Conservation (phyloP, 2,797 vertebrate species). For the Gadopsis marmoratus region DNA sequence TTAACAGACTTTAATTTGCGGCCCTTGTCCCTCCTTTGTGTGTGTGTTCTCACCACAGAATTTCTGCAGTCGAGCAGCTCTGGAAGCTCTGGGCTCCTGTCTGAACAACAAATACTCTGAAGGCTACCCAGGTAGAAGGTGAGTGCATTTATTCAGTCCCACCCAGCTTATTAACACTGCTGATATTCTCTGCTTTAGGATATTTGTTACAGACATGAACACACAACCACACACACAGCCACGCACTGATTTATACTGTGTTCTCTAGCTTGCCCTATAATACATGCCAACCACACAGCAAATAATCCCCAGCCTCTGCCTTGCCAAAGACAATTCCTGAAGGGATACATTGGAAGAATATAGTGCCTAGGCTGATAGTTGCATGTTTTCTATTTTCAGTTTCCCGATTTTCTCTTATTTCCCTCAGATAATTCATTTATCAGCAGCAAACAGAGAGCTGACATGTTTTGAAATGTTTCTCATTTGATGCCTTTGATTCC, state of each 20-base stretch:
- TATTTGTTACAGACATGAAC: conserved; percentile 37
- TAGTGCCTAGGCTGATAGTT: conserved; percentile 34
- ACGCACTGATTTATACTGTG: conserved; percentile 25
- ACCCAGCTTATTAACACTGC: conserved; percentile 48
- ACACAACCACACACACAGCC: not conserved
- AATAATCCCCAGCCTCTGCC: conserved; percentile 47
- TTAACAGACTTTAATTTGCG: conserved; percentile 80
- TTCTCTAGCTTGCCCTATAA: conserved; percentile 15
- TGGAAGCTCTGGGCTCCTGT: conserved; percentile 96
- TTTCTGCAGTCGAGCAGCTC: conserved; percentile 95
- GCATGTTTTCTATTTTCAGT: conserved; percentile 41
- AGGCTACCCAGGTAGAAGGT: conserved; percentile 97
- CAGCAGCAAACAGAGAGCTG: conserved; percentile 45
- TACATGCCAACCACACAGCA: conserved; percentile 43
- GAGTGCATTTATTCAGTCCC: conserved; percentile 57
- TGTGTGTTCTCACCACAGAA: conserved; percentile 84
- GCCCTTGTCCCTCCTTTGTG: conserved; percentile 67
- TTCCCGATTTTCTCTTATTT: conserved; percentile 49
- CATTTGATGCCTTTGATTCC: conserved; percentile 60
- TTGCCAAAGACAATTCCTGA: conserved; percentile 41
- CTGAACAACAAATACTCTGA: conserved; percentile 99
- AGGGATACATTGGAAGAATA: conserved; percentile 52
- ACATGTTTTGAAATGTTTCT: conserved; percentile 48
- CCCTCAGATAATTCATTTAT: conserved; percentile 58
- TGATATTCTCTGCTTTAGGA: conserved; percentile 56